Evolutionary conservation across 2,113 vertebrate genomes (phyloP), one percentile per base, ranked within the genome.

Genomic region (Syrmaticus mikado): DNA sequence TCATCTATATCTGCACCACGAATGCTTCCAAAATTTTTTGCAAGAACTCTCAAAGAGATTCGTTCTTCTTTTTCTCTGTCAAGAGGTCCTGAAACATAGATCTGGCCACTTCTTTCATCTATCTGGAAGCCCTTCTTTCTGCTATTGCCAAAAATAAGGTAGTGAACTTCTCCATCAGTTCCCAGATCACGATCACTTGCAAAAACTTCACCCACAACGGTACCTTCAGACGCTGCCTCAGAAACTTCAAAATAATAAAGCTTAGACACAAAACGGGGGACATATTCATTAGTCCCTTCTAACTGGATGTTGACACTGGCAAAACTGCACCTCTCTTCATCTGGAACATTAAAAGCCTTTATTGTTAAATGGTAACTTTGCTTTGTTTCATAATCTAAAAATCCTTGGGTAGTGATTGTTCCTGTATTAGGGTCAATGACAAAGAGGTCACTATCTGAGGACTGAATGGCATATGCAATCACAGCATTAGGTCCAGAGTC

Each of bases 211-310:
- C 99, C 99, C 28, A 99, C 97, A 76, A 98, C 70, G 32, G 98
- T 99, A 65, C 99, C 98, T 97, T 96, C 98, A 86, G 98, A 93
- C 60, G 99, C 99, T 34, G 98, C 99, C 97, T 99, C 99, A 71
- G 99, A 99, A 89, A 99, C 97, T 91, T 99, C 99, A 97, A 99
- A 99, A 96, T 99, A 99, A 97, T 99, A 99, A 89, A 99, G 98
- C 94, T 99, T 99, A 74, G 99, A 99, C 76, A 99, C 99, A 96
- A 99, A 99, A 60, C 99, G 99, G 28, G 99, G 99, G n/a, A 99
- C 99, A 7, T 99, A 99, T 60, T 99, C 99, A 88, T 99, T 99
- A 86, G 99, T 98, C 73, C 99, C 99, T 96, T 98, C 98, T 11
- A 99, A 96, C 66, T 99, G 99, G 80, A 99, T 98, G 74, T 98